phyloP scores from a whole-genome alignment of 2,113 vertebrate genomes.

The Helogale parvula region DNA sequence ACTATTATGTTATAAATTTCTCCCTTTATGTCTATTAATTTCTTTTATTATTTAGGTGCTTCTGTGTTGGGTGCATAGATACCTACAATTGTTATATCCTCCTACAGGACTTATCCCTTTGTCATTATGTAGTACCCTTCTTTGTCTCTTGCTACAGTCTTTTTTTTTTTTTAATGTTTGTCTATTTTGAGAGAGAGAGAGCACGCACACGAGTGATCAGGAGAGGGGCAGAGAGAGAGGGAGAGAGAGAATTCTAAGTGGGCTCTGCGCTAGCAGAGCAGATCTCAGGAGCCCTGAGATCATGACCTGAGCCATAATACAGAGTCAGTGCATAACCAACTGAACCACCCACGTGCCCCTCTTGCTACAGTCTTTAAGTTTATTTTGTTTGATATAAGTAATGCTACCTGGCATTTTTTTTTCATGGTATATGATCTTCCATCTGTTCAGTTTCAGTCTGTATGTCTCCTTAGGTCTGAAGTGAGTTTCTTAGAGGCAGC shows the following conservation, averaged over 20 bases:
- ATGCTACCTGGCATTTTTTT: neutral
- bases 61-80: neutral
- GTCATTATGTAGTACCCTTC: neutral
- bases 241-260: too few species aligned
- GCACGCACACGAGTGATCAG: too few species aligned
- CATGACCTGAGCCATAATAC: too few species aligned
- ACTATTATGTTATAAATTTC: neutral
- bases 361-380: neutral
- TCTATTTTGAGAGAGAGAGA: too few species aligned
- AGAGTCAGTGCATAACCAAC: too few species aligned
- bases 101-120: neutral
- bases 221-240: too few species aligned
- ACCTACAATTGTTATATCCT: neutral
- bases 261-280: too few species aligned
- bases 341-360: too few species aligned
- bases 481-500: neutral
- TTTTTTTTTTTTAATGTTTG: too few species aligned
- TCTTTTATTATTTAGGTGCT: neutral
- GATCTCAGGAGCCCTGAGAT: too few species aligned
- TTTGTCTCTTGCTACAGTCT: neutral
- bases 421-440: neutral
- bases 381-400: neutral
- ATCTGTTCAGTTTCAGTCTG: neutral
- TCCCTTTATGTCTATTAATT: neutral
- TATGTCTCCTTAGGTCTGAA: neutral